These are phyloP conservation scores for Cardiocondyla obscurior DNA, from an alignment of 1,140 invertebrate genomes.

Conservation along the genomic window DNA sequence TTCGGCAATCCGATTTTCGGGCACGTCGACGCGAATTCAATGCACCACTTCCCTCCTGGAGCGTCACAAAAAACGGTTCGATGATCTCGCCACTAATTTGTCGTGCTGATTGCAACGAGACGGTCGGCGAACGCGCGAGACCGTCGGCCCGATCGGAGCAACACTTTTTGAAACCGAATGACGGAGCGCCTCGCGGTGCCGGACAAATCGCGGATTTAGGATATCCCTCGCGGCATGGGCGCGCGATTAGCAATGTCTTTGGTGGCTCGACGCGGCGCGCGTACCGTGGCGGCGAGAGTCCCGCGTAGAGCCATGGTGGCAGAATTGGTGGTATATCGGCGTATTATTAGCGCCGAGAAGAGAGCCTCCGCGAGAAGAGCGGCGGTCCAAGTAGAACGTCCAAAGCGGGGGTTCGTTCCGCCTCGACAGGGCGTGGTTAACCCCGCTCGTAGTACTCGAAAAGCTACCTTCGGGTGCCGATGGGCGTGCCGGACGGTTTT, in stretches of 20 bases:
- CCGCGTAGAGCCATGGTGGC: slow-evolving; percentile 79
- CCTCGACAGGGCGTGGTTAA: slow-evolving; percentile 75
- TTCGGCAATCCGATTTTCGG: background rate
- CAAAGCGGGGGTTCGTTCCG: slow-evolving; percentile 75
- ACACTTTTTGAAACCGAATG: background rate
- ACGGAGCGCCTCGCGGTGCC: background rate
- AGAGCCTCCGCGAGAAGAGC: slow-evolving; percentile 49
- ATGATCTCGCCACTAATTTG: background rate
- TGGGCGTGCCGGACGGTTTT: slow-evolving; percentile 53
- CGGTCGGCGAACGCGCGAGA: background rate
- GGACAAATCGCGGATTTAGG: background rate
- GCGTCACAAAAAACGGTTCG: slow-evolving; percentile 32
- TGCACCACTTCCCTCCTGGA: background rate
- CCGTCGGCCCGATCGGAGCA: background rate
- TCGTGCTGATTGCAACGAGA: background rate
- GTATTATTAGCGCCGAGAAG: slow-evolving; percentile 79
- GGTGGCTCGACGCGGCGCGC: slow-evolving; percentile 70
- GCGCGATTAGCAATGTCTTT: slow-evolving; percentile 69
- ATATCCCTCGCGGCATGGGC: slow-evolving; percentile 60
- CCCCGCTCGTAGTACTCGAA: slow-evolving; percentile 64
- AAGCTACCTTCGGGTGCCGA: slow-evolving; percentile 61
- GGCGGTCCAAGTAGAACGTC: slow-evolving; percentile 40
- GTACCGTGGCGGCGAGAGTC: slow-evolving; percentile 71
- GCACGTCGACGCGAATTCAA: slow-evolving; percentile 8
- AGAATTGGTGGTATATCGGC: slow-evolving; percentile 80